Percentiles rank a stretch among this genome's conserved stretches.
Evolutionary conservation across 2,888 invertebrate genomes (phyloP).

Genomic region (Cerastis leucographa): DNA sequence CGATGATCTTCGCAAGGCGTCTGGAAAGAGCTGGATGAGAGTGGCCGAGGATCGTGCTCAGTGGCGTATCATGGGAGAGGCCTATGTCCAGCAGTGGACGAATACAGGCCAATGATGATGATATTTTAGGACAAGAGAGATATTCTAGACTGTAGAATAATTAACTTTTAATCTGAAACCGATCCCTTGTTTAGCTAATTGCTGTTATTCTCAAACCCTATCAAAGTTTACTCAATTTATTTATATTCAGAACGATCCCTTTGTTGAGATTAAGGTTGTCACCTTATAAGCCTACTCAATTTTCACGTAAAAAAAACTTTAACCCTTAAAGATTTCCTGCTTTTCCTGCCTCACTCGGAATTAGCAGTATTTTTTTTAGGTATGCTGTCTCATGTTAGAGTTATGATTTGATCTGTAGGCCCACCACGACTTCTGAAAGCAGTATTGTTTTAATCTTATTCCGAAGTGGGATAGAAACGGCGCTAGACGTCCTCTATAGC

Average conservation of each 20-base stretch:
- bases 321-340: neutral
- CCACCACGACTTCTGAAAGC: too few species aligned
- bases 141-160: slow-evolving; percentile 3
- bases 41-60: too few species aligned
- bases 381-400: neutral
- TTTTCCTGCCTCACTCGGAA: neutral
- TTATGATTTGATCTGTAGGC: neutral
- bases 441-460: too few species aligned
- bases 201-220: slow-evolving; percentile 48
- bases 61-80: too few species aligned
- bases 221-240: slow-evolving; percentile 57
- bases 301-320: neutral
- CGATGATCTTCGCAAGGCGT: too few species aligned
- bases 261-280: slow-evolving; percentile 40
- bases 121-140: slow-evolving; percentile 11
- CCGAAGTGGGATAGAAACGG: too few species aligned
- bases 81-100: too few species aligned
- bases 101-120: too few species aligned
- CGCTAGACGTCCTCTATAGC: too few species aligned
- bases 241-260: slow-evolving; percentile 42
- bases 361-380: neutral
- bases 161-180: slow-evolving; percentile 27
- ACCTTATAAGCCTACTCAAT: neutral
- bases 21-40: too few species aligned
- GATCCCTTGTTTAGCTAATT: slow-evolving; percentile 40